Percentiles rank a stretch among this genome's conserved stretches.
phyloP scores from a whole-genome alignment of 2,797 vertebrate species.

The Picus viridis region DNA sequence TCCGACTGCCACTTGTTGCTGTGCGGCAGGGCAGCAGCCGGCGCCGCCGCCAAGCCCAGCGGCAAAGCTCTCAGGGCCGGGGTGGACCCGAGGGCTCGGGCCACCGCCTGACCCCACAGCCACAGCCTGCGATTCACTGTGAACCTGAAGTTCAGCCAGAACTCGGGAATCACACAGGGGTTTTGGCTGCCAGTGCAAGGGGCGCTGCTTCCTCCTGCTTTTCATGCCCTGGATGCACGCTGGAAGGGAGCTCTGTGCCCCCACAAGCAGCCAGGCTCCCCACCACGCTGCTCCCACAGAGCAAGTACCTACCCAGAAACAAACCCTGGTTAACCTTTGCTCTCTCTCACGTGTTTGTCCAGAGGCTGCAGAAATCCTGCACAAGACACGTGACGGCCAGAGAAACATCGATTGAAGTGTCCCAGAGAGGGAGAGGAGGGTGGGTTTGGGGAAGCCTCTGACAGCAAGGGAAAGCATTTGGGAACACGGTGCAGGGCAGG shows the following conservation, averaged over 20 bases:
- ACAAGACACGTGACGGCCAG: slow-evolving; percentile 6
- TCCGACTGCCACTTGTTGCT: neutral
- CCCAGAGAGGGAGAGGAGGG: neutral
- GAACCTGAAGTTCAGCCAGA: neutral
- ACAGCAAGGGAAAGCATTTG: neutral
- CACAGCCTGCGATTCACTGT: neutral
- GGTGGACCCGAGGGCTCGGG: no score
- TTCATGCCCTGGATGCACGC: neutral
- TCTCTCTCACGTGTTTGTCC: slow-evolving; percentile 37
- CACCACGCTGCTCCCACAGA: neutral
- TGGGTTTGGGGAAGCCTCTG: neutral
- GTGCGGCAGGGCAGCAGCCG: neutral
- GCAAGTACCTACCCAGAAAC: neutral
- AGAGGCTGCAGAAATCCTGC: slow-evolving; percentile 53
- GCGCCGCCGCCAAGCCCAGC: rapidly evolving
- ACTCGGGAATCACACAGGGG: rapidly evolving
- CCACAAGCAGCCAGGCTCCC: neutral
- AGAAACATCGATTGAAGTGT: neutral
- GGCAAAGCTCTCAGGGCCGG: neutral
- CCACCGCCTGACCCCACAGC: neutral
- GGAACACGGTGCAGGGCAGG: neutral
- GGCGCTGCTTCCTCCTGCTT: neutral
- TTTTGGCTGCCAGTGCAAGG: neutral
- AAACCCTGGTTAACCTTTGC: slow-evolving; percentile 53
- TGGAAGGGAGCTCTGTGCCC: neutral